These are phyloP conservation scores for Carcharodon carcharias DNA, from an alignment of 2,797 vertebrate species.

Conservation along the genomic window DNA sequence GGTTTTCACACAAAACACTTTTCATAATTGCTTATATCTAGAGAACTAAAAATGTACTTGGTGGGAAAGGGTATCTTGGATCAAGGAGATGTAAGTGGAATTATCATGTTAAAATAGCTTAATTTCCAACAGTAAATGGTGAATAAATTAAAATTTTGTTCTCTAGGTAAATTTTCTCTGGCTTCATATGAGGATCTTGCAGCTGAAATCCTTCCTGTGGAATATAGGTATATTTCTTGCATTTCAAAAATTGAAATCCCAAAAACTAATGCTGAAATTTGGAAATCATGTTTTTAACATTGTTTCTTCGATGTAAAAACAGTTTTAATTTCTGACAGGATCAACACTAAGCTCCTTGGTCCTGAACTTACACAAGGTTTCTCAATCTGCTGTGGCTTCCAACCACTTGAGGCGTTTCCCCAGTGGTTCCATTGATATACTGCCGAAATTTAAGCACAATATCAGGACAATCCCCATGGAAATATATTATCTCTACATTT, in stretches of 20 bases:
- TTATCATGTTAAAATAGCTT: neutral
- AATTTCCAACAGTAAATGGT: neutral
- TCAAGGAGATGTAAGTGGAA: neutral
- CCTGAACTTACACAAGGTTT: neutral
- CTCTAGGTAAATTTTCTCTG: conserved; percentile 19
- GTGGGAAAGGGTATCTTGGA: neutral
- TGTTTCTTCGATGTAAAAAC: neutral
- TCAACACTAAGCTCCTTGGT: neutral
- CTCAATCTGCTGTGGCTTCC: neutral
- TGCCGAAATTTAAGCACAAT: neutral
- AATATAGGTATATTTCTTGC: conserved; percentile 72
- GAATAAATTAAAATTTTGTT: neutral
- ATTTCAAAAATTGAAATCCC: neutral
- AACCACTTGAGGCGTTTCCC: neutral
- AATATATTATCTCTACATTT: neutral
- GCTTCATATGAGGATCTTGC: conserved; percentile 77
- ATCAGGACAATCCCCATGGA: neutral
- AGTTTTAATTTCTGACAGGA: neutral
- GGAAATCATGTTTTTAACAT: neutral
- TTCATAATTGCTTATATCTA: neutral
- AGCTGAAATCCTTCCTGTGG: conserved; percentile 85
- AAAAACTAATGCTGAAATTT: neutral
- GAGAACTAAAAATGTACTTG: neutral
- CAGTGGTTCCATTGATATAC: neutral
- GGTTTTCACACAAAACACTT: neutral